These are phyloP conservation scores for Amniataba percoides DNA, from an alignment of 2,797 vertebrate species.

Conservation along the genomic window DNA sequence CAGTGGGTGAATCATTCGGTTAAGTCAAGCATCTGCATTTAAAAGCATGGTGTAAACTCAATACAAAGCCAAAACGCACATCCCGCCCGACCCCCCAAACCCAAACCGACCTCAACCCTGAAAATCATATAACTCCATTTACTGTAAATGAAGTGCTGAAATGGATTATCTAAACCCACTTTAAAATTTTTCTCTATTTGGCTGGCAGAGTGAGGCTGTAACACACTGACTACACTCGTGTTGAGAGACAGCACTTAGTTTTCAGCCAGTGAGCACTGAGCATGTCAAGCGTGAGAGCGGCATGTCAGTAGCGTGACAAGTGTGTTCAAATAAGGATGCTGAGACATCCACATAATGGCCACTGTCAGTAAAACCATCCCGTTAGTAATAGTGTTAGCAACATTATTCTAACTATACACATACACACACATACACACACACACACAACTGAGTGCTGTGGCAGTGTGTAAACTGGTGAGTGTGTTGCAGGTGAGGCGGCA, in stretches of 20 bases:
- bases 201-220: conserved; percentile 17
- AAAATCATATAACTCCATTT: conserved; percentile 14
- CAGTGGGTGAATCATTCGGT: conserved; percentile 24
- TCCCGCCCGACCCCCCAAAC: background rate
- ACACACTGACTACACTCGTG: conserved; percentile 37
- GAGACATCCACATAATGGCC: conserved; percentile 82
- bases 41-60: conserved; percentile 20
- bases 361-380: conserved; percentile 81
- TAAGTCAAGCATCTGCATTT: conserved; percentile 13
- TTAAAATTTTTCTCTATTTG: conserved; percentile 46
- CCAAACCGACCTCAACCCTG: background rate
- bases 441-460: conserved; percentile 46
- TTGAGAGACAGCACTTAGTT: conserved; percentile 54
- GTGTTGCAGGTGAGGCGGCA: conserved; percentile 83
- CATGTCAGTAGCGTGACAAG: conserved; percentile 81
- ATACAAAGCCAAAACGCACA: conserved; percentile 25
- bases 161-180: conserved; percentile 27
- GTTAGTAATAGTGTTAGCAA: conserved; percentile 82
- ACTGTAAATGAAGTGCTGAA: background rate
- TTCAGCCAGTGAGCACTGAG: conserved; percentile 46
- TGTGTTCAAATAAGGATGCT: conserved; percentile 76
- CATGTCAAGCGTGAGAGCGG: conserved; percentile 75
- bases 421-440: conserved; percentile 46
- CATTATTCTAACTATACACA: conserved; percentile 77
- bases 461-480: conserved; percentile 74